Percentiles rank a stretch among this genome's conserved stretches.
Conservation (phyloP, 1,140 invertebrate genomes). For the Hirudo medicinalis region DNA sequence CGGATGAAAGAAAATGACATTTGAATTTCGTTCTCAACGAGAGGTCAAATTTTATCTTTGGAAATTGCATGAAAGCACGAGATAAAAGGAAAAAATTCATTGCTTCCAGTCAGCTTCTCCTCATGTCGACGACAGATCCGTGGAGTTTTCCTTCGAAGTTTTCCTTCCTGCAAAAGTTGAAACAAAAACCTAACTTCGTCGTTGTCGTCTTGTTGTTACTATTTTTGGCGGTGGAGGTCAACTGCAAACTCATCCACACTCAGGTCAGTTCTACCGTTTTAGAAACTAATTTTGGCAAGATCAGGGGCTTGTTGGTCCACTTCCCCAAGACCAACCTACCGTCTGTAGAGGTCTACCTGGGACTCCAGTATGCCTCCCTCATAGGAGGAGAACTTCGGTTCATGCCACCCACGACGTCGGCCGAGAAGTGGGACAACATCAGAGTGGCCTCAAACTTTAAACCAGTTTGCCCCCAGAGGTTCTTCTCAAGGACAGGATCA, state of each 20-base stretch:
- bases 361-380: slow-evolving; percentile 22
- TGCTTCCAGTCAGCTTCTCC: no score
- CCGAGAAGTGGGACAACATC: slow-evolving; percentile 17
- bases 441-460: slow-evolving; percentile 9
- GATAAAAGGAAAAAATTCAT: no score
- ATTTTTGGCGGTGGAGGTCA: neutral
- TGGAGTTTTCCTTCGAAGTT: no score
- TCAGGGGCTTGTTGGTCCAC: slow-evolving; percentile 16
- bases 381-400: slow-evolving; percentile 19
- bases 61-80: no score
- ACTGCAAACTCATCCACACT: neutral
- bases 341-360: slow-evolving; percentile 19
- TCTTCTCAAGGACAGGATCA: no score
- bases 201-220: neutral
- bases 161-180: no score
- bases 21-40: no score
- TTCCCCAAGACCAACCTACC: slow-evolving; percentile 5
- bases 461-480: slow-evolving; percentile 20
- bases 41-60: no score
- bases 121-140: no score
- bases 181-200: no score
- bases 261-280: slow-evolving; percentile 3
- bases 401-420: slow-evolving; percentile 22
- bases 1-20: no score
- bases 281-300: slow-evolving; percentile 16